Percentiles rank a stretch among this genome's conserved stretches.
These are phyloP conservation scores for Leucophenga montana DNA, from an alignment of 2,888 invertebrate species.

Conservation along the genomic window DNA sequence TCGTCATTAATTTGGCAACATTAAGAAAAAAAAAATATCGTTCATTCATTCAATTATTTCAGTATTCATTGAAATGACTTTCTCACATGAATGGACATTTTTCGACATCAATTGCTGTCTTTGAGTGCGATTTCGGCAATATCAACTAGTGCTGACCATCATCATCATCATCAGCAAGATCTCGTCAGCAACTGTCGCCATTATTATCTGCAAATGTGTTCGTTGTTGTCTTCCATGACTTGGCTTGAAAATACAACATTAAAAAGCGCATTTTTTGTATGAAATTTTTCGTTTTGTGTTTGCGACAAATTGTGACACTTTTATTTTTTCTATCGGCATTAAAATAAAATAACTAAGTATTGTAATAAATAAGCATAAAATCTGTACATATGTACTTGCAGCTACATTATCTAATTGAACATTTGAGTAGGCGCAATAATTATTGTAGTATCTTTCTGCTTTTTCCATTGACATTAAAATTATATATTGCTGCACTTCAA, in stretches of 20 bases:
- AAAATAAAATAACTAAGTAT: no score
- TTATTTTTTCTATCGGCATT: no score
- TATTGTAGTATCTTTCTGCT: no score
- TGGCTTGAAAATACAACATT: no score
- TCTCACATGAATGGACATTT: constrained; percentile 21
- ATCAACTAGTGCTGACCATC: background rate
- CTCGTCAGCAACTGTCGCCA: background rate
- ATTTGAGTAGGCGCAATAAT: no score
- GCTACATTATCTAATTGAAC: no score
- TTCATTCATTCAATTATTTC: background rate
- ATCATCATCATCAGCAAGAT: background rate
- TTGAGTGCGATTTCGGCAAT: background rate
- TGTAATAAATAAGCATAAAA: no score
- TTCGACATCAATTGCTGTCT: constrained; percentile 1
- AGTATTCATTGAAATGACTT: constrained; percentile 10
- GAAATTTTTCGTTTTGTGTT: background rate
- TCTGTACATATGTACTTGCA: no score
- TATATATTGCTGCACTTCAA: background rate
- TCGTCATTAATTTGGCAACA: constrained; percentile 19
- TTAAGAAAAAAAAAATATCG: background rate
- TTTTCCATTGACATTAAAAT: background rate
- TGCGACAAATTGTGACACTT: background rate
- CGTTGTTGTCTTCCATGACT: no score
- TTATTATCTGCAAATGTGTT: background rate
- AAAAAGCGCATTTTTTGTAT: background rate